A percentile compares a stretch with the other conserved stretches of the same genome.
Conservation (phyloP, 53 echinoderm and acorn worm species). For the Arbacia lixula region DNA sequence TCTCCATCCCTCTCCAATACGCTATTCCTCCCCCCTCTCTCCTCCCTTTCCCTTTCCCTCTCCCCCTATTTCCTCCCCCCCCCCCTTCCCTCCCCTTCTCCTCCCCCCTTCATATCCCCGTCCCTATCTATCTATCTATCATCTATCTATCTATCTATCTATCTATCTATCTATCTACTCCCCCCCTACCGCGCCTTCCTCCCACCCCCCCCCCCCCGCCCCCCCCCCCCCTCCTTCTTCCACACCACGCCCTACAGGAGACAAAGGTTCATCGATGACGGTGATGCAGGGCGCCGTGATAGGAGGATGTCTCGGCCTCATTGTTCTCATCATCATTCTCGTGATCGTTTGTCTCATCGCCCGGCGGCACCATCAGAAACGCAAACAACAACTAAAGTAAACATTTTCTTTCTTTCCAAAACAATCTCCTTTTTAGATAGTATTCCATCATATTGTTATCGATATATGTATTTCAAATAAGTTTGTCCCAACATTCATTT, state of each 20-base stretch:
- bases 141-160: neutral
- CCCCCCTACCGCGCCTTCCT: neutral
- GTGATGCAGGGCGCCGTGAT: too few relatives aligned
- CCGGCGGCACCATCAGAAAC: too few relatives aligned
- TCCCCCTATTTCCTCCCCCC: neutral
- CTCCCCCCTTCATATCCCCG: neutral
- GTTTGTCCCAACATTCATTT: too few relatives aligned
- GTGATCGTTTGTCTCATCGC: too few relatives aligned
- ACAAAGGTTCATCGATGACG: too few relatives aligned
- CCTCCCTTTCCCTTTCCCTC: neutral
- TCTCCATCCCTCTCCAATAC: neutral
- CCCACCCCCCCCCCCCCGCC: neutral
- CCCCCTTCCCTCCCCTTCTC: neutral
- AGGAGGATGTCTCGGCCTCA: too few relatives aligned
- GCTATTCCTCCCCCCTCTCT: neutral
- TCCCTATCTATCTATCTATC: neutral
- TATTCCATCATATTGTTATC: too few relatives aligned
- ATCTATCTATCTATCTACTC: neutral
- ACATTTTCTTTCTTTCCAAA: too few relatives aligned
- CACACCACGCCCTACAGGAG: too few relatives aligned
- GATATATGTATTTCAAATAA: too few relatives aligned
- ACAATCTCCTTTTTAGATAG: too few relatives aligned
- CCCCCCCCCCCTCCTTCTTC: neutral
- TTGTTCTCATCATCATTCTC: neutral
- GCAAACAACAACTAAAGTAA: too few relatives aligned